Conservation (phyloP, 2,113 vertebrate genomes). For the Heterotilapia buettikoferi region DNA sequence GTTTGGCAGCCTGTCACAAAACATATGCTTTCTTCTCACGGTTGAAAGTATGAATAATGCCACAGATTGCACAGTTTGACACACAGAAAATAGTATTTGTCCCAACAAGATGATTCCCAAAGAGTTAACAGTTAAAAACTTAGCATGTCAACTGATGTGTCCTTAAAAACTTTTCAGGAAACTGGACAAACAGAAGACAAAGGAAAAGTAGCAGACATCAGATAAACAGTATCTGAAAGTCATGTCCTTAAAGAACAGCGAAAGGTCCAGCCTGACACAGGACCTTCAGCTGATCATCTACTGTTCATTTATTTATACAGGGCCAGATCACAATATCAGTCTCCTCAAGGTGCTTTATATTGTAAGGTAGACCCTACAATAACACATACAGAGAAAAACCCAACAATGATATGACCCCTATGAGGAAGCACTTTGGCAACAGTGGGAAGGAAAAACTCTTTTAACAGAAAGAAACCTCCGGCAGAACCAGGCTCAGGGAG, state of each 20-base stretch:
- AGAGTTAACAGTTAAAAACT: background rate
- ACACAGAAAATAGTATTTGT: background rate
- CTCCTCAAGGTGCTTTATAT: background rate
- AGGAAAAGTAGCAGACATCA: background rate
- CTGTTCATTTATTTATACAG: background rate
- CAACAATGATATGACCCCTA: background rate
- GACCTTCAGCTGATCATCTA: background rate
- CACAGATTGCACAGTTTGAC: background rate
- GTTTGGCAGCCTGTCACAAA: background rate
- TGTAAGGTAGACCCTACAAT: background rate
- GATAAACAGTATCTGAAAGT: background rate
- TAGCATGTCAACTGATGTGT: background rate
- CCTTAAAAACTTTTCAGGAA: background rate
- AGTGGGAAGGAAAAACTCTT: background rate
- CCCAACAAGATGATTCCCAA: background rate
- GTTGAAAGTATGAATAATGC: background rate
- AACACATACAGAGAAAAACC: background rate
- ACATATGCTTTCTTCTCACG: background rate
- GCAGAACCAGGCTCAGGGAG: background rate
- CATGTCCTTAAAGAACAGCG: background rate
- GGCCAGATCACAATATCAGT: background rate
- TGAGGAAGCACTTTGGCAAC: background rate
- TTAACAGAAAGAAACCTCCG: background rate
- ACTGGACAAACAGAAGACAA: background rate
- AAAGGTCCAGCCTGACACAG: background rate